Conservation (phyloP, 2,797 vertebrate species). For the Syngnathus rostellatus region DNA sequence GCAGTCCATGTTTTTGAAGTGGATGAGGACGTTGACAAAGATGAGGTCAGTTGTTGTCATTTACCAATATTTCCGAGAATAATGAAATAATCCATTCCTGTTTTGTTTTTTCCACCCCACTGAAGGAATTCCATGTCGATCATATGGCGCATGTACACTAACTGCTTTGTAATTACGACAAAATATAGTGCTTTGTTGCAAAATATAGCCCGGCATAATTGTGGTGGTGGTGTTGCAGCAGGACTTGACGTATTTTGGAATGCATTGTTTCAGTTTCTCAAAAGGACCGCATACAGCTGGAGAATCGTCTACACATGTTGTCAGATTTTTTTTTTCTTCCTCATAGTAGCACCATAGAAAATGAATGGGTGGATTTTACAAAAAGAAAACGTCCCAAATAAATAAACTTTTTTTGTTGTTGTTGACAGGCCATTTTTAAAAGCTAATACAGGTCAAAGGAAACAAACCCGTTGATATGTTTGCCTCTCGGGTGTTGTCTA, state of each 20-base stretch:
- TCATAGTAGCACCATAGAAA: not conserved
- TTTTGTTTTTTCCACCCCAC: not conserved
- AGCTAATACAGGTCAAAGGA: constrained; percentile 21
- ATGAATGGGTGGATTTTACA: not conserved
- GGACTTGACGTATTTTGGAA: not conserved
- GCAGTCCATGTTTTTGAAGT: constrained; percentile 93
- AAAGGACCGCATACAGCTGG: not conserved
- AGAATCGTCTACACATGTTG: not conserved
- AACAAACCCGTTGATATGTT: constrained; percentile 28
- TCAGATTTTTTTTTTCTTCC: not conserved
- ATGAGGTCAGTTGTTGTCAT: constrained; percentile 76
- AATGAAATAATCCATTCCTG: not conserved
- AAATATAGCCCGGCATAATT: not conserved
- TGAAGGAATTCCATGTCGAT: not conserved
- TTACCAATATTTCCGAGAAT: too few relatives aligned
- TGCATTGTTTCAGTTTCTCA: not conserved
- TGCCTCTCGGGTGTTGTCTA: constrained; percentile 37
- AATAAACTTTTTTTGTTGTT: not conserved
- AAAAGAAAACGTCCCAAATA: not conserved
- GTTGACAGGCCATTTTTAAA: constrained; percentile 10
- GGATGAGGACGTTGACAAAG: constrained; percentile 97
- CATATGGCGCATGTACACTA: not conserved
- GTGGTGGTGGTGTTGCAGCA: constrained; percentile 2
- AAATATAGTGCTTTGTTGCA: constrained; percentile 5
- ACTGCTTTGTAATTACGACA: constrained; percentile 1